phyloP scores from a whole-genome alignment of 2,113 vertebrate species.

The Carettochelys insculpta region DNA sequence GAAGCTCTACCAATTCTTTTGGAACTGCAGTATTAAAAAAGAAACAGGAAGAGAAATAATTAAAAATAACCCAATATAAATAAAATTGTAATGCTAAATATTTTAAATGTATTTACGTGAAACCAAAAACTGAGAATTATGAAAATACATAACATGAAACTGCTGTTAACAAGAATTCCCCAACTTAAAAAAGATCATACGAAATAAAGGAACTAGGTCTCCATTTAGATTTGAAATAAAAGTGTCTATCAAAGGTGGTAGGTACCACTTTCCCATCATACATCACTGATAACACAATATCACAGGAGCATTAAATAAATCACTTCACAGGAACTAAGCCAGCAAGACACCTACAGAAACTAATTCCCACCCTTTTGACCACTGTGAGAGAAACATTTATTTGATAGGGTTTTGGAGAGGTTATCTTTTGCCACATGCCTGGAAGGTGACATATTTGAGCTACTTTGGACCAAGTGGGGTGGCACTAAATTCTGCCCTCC shows the following conservation, averaged over 20 bases:
- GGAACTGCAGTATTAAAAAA: conserved; percentile 82
- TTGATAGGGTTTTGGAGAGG: no score
- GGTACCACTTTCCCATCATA: neutral
- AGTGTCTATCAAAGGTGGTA: neutral
- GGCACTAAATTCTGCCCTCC: neutral
- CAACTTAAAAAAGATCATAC: neutral
- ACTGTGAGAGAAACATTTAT: rapidly evolving
- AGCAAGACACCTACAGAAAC: neutral
- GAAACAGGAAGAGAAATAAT: neutral
- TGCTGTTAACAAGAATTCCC: neutral
- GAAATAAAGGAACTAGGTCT: rapidly evolving
- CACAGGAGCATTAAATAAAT: neutral
- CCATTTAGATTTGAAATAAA: neutral
- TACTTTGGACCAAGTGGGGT: neutral
- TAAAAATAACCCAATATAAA: conserved; percentile 26
- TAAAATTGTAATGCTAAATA: neutral
- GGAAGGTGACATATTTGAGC: neutral
- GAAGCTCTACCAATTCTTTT: conserved; percentile 95
- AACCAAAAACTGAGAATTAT: conserved; percentile 12
- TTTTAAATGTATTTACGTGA: neutral
- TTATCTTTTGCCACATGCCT: neutral
- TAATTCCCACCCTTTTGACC: neutral
- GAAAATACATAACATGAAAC: neutral
- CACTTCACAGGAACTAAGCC: neutral
- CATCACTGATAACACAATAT: neutral